Evolutionary conservation across 2,888 invertebrate species (phyloP), one percentile per base, ranked within the genome.

Genomic region (Leucozona laternaria): DNA sequence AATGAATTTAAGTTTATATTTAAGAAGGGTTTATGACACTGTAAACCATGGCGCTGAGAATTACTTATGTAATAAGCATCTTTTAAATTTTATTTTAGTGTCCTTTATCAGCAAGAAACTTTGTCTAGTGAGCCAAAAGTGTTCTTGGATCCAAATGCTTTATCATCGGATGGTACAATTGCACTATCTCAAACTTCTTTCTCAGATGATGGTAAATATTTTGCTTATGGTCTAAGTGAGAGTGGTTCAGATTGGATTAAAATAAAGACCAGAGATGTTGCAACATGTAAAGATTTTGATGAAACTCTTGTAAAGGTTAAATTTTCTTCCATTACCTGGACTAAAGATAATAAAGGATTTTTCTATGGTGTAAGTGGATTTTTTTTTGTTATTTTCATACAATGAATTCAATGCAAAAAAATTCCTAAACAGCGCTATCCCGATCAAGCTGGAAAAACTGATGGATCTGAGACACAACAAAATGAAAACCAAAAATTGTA

Each of bases 191-290:
- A 94, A 85, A 95, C 95, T 58, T 93, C 95, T 34, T 98, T 98
- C 93, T 97, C 98, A 0, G 96, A 98, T 90, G 96, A 99, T 93
- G 98, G 98, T 15, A 94, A 95, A 90, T 95, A 95, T 31, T 96
- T 97, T 93, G 98, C 98, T 0, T 99, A 98, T 93, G 97, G 97
- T 0, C 93, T 99, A 2, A 98, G 98, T 88, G 95, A 95, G 84
- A 97, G 97, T 92, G 99, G 99, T 0, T 98, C 98, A 2, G 99
- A 99, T 92, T 99, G 99, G 99, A 95, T 96, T 88, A 97, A 97
- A 66, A 97, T 99, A 90, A 96, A 96, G 90, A 95, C 97, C 89
- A 96, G 96, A 89, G 94, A 96, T 93, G 95, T 96, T 0, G 94
- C 92, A 53, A 92, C 93, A 93, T 97, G 97, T 72, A 94, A 97